Conservation (phyloP, 2,797 vertebrate genomes). For the Micromesistius poutassou region DNA sequence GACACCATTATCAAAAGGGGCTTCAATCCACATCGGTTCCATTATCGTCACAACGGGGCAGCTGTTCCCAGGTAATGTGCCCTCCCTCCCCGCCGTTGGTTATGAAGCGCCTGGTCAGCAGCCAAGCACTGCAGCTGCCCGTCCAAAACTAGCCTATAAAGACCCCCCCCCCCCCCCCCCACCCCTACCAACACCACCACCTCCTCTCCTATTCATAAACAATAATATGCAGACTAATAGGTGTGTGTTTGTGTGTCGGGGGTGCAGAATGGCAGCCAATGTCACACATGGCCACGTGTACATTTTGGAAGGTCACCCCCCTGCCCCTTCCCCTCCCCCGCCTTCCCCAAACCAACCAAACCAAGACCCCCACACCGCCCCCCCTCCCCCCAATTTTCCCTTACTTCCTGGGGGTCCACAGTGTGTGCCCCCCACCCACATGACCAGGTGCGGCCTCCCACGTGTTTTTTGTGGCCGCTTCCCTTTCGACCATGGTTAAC, state of each 20-base stretch:
- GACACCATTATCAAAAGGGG: conserved; percentile 51
- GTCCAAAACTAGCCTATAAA: conserved; percentile 73
- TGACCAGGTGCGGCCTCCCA: neutral
- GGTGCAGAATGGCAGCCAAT: conserved; percentile 52
- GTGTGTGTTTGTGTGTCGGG: neutral
- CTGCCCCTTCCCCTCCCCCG: conserved; percentile 21
- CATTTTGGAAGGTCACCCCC: conserved; percentile 65
- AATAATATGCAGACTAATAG: conserved; percentile 72
- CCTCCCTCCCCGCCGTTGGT: conserved; percentile 44
- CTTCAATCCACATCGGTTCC: conserved; percentile 29
- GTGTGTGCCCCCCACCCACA: neutral
- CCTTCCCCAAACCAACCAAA: conserved; percentile 13
- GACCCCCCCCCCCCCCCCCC: conserved; percentile 25
- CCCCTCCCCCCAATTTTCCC: neutral
- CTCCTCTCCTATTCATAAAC: conserved; percentile 65
- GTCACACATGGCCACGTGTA: conserved; percentile 66
- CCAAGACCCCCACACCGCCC: neutral
- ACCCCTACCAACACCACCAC: neutral
- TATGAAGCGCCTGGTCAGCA: conserved; percentile 72
- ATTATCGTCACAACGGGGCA: conserved; percentile 58
- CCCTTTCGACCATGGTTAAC: too few species aligned
- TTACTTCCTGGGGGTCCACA: neutral
- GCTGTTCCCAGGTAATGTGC: conserved; percentile 71
- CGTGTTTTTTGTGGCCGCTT: neutral
- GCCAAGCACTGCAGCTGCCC: conserved; percentile 79